These are phyloP conservation scores for Orthosia incerta DNA, from an alignment of 2,888 invertebrate species.

Conservation along the genomic window DNA sequence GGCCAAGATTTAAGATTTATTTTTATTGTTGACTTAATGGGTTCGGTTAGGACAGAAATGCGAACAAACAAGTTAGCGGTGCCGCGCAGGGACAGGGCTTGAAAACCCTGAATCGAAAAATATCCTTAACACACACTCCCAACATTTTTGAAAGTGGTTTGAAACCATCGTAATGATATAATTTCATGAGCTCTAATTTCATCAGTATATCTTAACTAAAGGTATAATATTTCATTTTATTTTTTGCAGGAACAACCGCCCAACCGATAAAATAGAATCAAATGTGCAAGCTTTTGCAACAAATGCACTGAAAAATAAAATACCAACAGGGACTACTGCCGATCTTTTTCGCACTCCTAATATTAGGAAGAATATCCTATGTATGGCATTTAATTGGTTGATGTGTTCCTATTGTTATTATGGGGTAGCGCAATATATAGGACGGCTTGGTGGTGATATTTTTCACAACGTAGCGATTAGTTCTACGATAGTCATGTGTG, in stretches of 20 bases:
- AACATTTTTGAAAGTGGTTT: too few species aligned
- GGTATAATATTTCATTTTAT: constrained; percentile 7
- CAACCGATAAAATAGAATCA: constrained; percentile 82
- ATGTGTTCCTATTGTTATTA: constrained; percentile 94
- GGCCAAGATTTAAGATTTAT: too few species aligned
- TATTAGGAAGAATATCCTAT: constrained; percentile 93
- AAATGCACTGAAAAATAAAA: constrained; percentile 70
- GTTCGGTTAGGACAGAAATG: too few species aligned
- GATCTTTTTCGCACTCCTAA: constrained; percentile 94
- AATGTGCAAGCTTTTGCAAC: constrained; percentile 81
- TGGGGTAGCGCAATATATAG: constrained; percentile 95
- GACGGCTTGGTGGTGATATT: constrained; percentile 94
- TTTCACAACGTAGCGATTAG: constrained; percentile 95
- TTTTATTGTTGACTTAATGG: too few species aligned
- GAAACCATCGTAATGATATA: too few species aligned
- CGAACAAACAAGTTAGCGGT: too few species aligned
- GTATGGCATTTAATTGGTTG: constrained; percentile 94
- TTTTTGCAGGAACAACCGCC: constrained; percentile 85
- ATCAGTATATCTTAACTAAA: too few species aligned
- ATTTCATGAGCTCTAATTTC: too few species aligned
- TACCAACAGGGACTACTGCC: constrained; percentile 89
- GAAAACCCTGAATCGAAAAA: too few species aligned
- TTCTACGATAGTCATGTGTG: constrained; percentile 91
- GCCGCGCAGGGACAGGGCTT: too few species aligned
- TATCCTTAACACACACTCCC: too few species aligned